A percentile compares a stretch with the other conserved stretches of the same genome.
Evolutionary conservation across 1,140 invertebrate genomes (phyloP).

Genomic region (Trichonephila inaurata): DNA sequence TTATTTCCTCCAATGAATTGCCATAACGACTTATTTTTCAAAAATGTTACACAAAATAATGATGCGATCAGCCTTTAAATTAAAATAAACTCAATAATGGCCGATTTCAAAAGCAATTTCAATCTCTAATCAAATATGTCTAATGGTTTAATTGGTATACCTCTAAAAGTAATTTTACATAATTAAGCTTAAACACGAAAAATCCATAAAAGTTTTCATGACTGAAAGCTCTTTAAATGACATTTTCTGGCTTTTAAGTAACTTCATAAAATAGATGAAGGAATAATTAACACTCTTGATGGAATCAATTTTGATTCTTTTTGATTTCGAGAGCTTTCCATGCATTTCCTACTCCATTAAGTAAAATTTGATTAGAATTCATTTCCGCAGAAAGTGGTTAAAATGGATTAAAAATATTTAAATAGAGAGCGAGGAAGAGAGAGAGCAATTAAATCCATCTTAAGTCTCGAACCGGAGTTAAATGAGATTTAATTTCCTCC

Average conservation of each 20-base stretch:
- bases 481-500: constrained; percentile 31
- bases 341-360: background rate
- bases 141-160: background rate
- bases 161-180: background rate
- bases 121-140: too few species aligned
- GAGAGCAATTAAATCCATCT: constrained; percentile 1
- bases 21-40: too few species aligned
- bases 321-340: background rate
- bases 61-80: too few species aligned
- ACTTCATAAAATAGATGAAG: background rate
- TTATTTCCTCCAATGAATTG: too few species aligned
- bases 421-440: too few species aligned
- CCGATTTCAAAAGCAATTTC: too few species aligned
- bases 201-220: background rate
- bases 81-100: too few species aligned
- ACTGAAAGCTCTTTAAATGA: background rate
- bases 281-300: background rate
- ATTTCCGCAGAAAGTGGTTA: background rate
- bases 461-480: background rate
- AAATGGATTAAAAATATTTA: constrained; percentile 18
- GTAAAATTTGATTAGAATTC: constrained; percentile 14
- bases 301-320: background rate
- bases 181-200: background rate
- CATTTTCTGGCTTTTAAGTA: constrained; percentile 14
- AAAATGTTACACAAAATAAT: too few species aligned